phyloP scores from a whole-genome alignment of 1,140 invertebrate species.

The Cotesia glomerata region DNA sequence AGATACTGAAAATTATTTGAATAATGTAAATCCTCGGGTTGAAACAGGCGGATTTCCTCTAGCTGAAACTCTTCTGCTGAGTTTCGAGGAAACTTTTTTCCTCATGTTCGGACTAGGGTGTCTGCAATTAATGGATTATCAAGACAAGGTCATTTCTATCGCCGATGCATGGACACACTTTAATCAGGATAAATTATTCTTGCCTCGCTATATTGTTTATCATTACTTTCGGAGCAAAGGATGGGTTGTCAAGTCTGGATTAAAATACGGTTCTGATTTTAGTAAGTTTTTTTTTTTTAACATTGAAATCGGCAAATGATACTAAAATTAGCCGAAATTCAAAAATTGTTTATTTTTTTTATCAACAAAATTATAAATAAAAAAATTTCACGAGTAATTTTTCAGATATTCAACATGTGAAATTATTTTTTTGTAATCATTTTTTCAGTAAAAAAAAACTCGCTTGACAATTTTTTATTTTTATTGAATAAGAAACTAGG shows the following conservation, averaged over 20 bases:
- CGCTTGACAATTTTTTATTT: too few species aligned
- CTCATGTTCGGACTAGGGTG: constrained; percentile 77
- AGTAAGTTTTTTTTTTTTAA: constrained; percentile 67
- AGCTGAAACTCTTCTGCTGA: constrained; percentile 71
- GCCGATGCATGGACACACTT: constrained; percentile 72
- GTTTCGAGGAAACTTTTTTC: constrained; percentile 82
- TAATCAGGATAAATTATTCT: constrained; percentile 69
- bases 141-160: constrained; percentile 66
- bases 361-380: too few species aligned
- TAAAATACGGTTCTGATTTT: constrained; percentile 89
- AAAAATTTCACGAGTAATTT: too few species aligned
- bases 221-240: constrained; percentile 87
- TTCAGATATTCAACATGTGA: too few species aligned
- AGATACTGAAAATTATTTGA: constrained; percentile 71
- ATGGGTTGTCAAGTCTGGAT: constrained; percentile 87
- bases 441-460: too few species aligned
- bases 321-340: too few species aligned
- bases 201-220: constrained; percentile 81
- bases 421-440: too few species aligned
- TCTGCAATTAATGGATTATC: constrained; percentile 69
- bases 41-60: constrained; percentile 67
- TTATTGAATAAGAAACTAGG: too few species aligned
- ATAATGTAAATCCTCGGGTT: constrained; percentile 66
- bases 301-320: too few species aligned
- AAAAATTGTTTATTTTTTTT: too few species aligned